A percentile compares a stretch with the other conserved stretches of the same genome.
Evolutionary conservation across 2,888 invertebrate species (phyloP).

Genomic region (Limnephilus auricula): DNA sequence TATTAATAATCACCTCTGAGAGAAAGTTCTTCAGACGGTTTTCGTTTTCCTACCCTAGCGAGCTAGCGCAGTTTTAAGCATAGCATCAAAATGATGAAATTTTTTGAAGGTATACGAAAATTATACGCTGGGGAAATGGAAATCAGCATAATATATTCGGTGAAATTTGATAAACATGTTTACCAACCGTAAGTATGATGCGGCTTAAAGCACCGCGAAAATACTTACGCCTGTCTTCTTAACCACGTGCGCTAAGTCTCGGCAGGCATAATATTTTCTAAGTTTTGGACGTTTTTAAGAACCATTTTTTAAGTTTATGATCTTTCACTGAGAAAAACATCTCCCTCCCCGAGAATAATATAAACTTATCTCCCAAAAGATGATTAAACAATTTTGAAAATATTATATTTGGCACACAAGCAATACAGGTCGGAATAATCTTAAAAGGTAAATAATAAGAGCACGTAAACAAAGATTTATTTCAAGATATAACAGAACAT

Average conservation of each 20-base stretch:
- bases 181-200: neutral
- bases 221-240: slow-evolving; percentile 17
- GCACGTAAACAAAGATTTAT: no score
- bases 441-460: neutral
- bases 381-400: neutral
- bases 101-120: slow-evolving; percentile 4
- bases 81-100: slow-evolving; percentile 5
- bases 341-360: neutral
- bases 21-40: neutral
- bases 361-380: neutral
- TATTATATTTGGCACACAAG: neutral
- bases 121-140: neutral
- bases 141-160: slow-evolving; percentile 33
- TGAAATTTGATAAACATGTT: slow-evolving; percentile 44
- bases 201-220: slow-evolving; percentile 13
- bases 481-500: no score
- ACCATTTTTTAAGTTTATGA: slow-evolving; percentile 32
- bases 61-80: neutral
- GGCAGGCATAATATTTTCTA: slow-evolving; percentile 29
- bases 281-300: slow-evolving; percentile 11
- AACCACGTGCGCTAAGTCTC: slow-evolving; percentile 16
- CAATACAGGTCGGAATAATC: neutral
- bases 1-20: neutral
- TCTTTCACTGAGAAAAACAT: slow-evolving; percentile 4
- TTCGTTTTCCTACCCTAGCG: neutral